phyloP scores from a whole-genome alignment of 2,888 invertebrate species.

The Melieria crassipennis region DNA sequence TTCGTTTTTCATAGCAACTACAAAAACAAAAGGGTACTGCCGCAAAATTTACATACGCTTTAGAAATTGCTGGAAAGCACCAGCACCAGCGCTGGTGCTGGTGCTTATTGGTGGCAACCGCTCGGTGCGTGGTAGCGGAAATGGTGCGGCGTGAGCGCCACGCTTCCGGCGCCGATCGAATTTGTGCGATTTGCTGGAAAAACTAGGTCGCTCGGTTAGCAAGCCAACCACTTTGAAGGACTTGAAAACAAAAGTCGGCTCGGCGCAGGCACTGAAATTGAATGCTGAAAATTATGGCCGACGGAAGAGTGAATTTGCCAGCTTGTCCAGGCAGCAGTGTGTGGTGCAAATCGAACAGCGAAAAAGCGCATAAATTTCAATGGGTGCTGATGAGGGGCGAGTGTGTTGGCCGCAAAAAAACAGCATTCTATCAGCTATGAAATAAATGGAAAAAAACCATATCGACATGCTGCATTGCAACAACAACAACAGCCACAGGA shows the following conservation, averaged over 20 bases:
- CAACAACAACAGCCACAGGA: conserved; percentile 2
- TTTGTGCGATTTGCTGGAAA: conserved; percentile 12
- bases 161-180: too few species aligned
- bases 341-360: too few species aligned
- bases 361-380: too few species aligned
- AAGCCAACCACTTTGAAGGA: not conserved
- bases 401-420: too few species aligned
- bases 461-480: not conserved
- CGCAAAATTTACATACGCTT: conserved; percentile 19
- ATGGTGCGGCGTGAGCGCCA: too few species aligned
- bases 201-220: conserved; percentile 17
- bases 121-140: too few species aligned
- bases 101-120: too few species aligned
- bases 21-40: conserved; percentile 17
- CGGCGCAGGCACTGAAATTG: not conserved
- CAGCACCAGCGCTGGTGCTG: not conserved
- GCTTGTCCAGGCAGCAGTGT: too few species aligned
- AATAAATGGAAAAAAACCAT: not conserved
- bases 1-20: not conserved
- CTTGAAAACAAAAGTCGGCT: not conserved
- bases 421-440: too few species aligned
- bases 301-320: not conserved
- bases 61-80: not conserved
- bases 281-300: not conserved
- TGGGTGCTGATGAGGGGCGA: too few species aligned